Conservation (phyloP, 1,140 invertebrate genomes). For the Chironomus tepperi region DNA sequence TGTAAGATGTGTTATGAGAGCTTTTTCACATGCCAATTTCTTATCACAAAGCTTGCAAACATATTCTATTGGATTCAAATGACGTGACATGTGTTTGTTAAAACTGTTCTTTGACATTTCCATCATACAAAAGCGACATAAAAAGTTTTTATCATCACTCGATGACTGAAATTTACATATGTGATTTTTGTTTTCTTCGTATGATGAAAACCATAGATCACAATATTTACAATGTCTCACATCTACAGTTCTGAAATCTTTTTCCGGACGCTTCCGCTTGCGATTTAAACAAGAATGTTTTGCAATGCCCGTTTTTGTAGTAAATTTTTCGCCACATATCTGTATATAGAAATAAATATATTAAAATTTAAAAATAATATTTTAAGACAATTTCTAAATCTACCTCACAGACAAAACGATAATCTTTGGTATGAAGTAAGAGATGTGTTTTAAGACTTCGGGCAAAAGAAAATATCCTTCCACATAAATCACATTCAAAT, state of each 20-base stretch:
- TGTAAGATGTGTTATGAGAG: neutral
- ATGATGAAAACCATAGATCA: neutral
- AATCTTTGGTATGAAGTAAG: neutral
- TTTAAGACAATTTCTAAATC: too few relatives aligned
- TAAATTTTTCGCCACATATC: neutral
- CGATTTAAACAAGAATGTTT: neutral
- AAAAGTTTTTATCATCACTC: neutral
- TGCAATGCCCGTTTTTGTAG: neutral
- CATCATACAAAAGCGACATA: neutral
- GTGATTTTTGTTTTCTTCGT: neutral
- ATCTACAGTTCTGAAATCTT: neutral
- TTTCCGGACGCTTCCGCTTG: neutral
- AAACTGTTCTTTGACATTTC: neutral
- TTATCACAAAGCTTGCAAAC: neutral
- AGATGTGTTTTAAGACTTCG: neutral
- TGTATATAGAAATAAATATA: too few relatives aligned
- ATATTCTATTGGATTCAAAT: neutral
- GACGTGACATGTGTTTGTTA: conserved; percentile 10
- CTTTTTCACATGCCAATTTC: neutral
- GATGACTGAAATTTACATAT: neutral
- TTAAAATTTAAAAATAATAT: too few relatives aligned
- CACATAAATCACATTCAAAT: neutral
- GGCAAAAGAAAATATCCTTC: neutral
- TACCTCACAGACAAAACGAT: neutral
- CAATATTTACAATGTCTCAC: neutral